Conservation (phyloP, 2,888 invertebrate species). For the Penaeus monodon region DNA sequence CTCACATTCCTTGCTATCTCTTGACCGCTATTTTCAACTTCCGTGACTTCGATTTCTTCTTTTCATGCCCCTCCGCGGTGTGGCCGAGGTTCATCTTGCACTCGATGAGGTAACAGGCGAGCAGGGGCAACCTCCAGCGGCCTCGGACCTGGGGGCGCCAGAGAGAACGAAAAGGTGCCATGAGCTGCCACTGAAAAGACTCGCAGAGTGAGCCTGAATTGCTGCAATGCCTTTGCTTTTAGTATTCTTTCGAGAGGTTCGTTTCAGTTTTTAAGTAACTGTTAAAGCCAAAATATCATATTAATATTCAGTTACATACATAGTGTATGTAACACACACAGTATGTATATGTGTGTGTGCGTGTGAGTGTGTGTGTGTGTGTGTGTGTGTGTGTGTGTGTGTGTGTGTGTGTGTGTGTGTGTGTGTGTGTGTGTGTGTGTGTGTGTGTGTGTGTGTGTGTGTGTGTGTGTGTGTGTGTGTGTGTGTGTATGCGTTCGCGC, state of each 20-base stretch:
- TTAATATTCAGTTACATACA: not conserved
- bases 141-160: conserved; percentile 48
- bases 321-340: not conserved
- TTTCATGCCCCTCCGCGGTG: not conserved
- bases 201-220: too few relatives aligned
- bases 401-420: too few relatives aligned
- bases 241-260: too few relatives aligned
- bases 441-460: too few relatives aligned
- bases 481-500: too few relatives aligned
- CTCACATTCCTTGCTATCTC: conserved; percentile 26
- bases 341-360: not conserved
- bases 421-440: too few relatives aligned
- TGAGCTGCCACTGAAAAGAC: too few relatives aligned
- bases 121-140: conserved; percentile 59
- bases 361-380: not conserved
- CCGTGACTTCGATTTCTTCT: conserved; percentile 36
- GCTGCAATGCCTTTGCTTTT: too few relatives aligned
- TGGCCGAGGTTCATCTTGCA: conserved; percentile 55
- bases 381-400: not conserved
- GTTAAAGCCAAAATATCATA: too few relatives aligned
- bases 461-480: too few relatives aligned
- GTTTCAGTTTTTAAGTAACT: too few relatives aligned
- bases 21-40: conserved; percentile 32
- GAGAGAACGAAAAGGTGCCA: too few relatives aligned
- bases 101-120: conserved; percentile 64